Conservation (phyloP, 2,797 vertebrate species). For the Rhinogobio ventralis region DNA sequence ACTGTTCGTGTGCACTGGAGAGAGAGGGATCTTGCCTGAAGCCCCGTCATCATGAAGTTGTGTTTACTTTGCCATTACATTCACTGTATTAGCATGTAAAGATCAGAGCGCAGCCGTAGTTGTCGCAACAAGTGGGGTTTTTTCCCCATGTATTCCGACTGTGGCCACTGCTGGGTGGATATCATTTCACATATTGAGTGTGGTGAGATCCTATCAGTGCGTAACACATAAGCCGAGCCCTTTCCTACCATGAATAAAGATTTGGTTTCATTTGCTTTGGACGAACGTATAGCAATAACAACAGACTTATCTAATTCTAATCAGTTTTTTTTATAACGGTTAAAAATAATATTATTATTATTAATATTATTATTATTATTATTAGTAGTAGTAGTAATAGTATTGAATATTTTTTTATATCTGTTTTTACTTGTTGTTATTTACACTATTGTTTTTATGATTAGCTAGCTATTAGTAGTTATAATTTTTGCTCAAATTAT, state of each 20-base stretch:
- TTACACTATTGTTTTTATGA: neutral
- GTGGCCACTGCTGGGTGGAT: slow-evolving; percentile 65
- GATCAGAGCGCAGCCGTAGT: slow-evolving; percentile 66
- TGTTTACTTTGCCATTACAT: slow-evolving; percentile 75
- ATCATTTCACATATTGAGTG: slow-evolving; percentile 77
- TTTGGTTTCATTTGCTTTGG: slow-evolving; percentile 72
- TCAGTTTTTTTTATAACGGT: slow-evolving; percentile 26
- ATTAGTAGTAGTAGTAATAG: neutral
- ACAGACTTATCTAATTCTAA: slow-evolving; percentile 30
- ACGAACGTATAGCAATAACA: slow-evolving; percentile 45
- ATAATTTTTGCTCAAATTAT: neutral
- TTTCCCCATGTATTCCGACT: slow-evolving; percentile 59
- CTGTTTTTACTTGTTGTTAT: neutral
- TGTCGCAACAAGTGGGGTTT: slow-evolving; percentile 67
- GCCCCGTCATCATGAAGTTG: slow-evolving; percentile 58
- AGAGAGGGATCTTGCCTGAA: slow-evolving; percentile 33
- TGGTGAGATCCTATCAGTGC: slow-evolving; percentile 79
- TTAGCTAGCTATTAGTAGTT: neutral
- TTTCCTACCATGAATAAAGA: slow-evolving; percentile 78
- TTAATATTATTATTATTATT: slow-evolving; percentile 27
- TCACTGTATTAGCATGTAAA: slow-evolving; percentile 69
- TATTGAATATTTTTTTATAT: neutral
- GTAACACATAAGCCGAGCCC: slow-evolving; percentile 76
- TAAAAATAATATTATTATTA: neutral
- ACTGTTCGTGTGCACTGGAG: neutral